Base-by-base conservation (phyloP, 2,797 vertebrate species). In the Oophaga sylvatica region DNA sequence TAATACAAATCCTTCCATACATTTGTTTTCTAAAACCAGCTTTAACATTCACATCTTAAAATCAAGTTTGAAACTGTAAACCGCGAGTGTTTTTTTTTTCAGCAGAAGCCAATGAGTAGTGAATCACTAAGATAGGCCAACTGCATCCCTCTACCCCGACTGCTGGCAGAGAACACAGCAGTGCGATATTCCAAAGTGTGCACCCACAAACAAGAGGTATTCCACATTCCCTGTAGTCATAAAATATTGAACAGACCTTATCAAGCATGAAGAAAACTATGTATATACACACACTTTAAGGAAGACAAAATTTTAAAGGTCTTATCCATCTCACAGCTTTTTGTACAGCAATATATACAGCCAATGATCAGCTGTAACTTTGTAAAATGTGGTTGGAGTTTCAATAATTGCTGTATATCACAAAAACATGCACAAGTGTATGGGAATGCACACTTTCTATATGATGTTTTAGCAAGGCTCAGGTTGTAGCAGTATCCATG, bases 401-500 rank as follows among this genome's bases (percentile, higher is more conserved):
- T 85, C 77, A 89, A 92, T 81, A 87, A 91, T 91, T 91, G 71
- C 79, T 77, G 60, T 81, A 60, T 70, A 79, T 59, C 70, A 48
- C 31, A 22, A 84, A 83, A 70, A 83, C 80, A 86, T 85, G 93
- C 92, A 94, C 81, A 91, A 93, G 90, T 90, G 35, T 93, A 92
- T 91, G 93, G 65, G 87, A 90, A 94, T 91, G 92, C 92, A 91
- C 91, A 90, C 92, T 92, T 90, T 94, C 93, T 90, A 93, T 83
- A 87, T 77, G 63, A 62, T 19, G 45, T 68, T 92, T 92, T 78
- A 90, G 71, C 63, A 83, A 92, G 96, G 96, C 96, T 97, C 96
- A 96, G 95, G 93, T 90, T 93, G 90, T 92, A 95, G 94, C 95
- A 93, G 91, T 94, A 92, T 93, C 94, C 91, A 92, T 94, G 94